phyloP scores from a whole-genome alignment of 2,113 vertebrate genomes.

The Aptenodytes patagonicus region DNA sequence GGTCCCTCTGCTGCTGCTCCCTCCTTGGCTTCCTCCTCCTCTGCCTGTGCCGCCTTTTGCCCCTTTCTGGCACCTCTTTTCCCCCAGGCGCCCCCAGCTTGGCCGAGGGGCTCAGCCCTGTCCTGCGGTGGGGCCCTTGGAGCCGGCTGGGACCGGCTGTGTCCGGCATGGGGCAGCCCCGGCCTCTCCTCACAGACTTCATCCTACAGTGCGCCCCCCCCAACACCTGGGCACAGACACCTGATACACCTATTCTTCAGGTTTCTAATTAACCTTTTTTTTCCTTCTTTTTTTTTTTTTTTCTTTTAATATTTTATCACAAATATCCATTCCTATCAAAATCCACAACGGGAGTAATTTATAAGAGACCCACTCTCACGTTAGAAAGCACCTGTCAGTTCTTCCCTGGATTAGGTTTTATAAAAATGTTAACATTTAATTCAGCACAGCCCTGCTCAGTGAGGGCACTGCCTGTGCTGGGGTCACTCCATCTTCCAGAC shows the following conservation, averaged over 20 bases:
- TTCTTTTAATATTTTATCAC: background rate
- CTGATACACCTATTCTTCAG: background rate
- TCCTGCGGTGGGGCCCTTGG: too few relatives aligned
- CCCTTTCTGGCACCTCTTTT: too few relatives aligned
- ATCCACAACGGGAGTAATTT: background rate
- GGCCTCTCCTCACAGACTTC: too few relatives aligned
- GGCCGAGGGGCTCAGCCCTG: too few relatives aligned
- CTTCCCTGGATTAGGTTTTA: background rate
- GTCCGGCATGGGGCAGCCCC: background rate
- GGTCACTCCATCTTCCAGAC: background rate
- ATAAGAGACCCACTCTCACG: background rate
- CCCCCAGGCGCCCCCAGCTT: too few relatives aligned
- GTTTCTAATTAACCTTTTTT: background rate
- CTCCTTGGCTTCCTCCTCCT: too few relatives aligned
- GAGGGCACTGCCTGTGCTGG: background rate
- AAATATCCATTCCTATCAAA: background rate
- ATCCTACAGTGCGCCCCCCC: too few relatives aligned
- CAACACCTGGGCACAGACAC: fast-evolving
- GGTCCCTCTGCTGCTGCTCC: too few relatives aligned
- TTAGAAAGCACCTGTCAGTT: background rate
- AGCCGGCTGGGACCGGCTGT: too few relatives aligned
- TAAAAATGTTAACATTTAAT: background rate
- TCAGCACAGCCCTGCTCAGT: background rate
- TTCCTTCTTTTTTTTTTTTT: background rate
- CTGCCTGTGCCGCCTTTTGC: too few relatives aligned